Percentiles rank a stretch among this genome's conserved stretches.
These are phyloP conservation scores for Drosophila bipectinata DNA, from an alignment of 1,140 invertebrate genomes.

Conservation along the genomic window DNA sequence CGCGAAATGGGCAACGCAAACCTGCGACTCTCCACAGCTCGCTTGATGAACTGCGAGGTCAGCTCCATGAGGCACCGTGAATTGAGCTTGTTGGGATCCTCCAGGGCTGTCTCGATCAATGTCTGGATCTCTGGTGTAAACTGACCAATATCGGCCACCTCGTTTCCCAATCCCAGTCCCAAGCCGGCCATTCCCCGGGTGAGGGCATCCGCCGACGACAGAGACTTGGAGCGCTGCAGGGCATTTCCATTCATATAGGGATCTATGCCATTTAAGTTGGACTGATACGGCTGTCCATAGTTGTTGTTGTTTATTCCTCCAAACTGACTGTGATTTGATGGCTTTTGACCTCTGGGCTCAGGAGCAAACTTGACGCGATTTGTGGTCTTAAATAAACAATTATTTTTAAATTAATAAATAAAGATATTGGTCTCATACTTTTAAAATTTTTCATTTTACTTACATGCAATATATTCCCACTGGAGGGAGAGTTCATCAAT, in stretches of 20 bases:
- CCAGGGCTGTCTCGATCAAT: slow-evolving; percentile 89
- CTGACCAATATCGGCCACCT: slow-evolving; percentile 89
- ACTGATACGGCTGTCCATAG: slow-evolving; percentile 66
- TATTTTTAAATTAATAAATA: background rate
- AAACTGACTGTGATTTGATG: slow-evolving; percentile 33
- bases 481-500: slow-evolving; percentile 87
- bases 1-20: slow-evolving; percentile 92
- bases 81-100: slow-evolving; percentile 91
- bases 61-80: slow-evolving; percentile 93
- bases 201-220: slow-evolving; percentile 89
- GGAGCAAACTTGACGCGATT: slow-evolving; percentile 82
- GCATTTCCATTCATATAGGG: slow-evolving; percentile 77
- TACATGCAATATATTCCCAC: slow-evolving; percentile 89
- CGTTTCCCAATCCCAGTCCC: slow-evolving; percentile 85
- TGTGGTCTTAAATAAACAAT: slow-evolving; percentile 33
- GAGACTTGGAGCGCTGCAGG: slow-evolving; percentile 90
- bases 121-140: slow-evolving; percentile 90
- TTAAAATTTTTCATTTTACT: slow-evolving; percentile 21
- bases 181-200: slow-evolving; percentile 87
- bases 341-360: slow-evolving; percentile 65
- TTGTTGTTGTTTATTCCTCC: slow-evolving; percentile 46
- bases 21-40: slow-evolving; percentile 90
- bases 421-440: background rate
- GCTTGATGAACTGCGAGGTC: slow-evolving; percentile 91
- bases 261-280: slow-evolving; percentile 76